phyloP scores from a whole-genome alignment of 2,888 invertebrate species.

The Megaustenia siamemsis region DNA sequence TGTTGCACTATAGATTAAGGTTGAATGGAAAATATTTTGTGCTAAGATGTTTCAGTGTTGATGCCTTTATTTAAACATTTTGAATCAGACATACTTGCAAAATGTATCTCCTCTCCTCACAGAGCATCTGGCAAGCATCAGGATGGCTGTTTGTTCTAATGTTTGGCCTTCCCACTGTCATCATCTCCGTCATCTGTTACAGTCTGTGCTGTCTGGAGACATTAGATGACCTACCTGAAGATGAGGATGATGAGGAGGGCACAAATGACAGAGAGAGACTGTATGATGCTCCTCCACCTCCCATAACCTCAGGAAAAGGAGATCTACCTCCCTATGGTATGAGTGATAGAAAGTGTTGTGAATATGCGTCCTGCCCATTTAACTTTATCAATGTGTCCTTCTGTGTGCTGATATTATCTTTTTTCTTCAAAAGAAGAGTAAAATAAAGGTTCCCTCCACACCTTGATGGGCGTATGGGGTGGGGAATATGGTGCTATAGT shows the following conservation, averaged over 20 bases:
- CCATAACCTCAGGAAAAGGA: conserved; percentile 17
- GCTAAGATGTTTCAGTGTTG: no score
- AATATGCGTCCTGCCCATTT: no score
- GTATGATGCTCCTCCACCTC: conserved; percentile 31
- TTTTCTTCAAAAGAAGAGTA: background rate
- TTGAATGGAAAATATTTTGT: no score
- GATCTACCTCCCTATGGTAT: conserved; percentile 46
- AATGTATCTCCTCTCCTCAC: conserved; percentile 44
- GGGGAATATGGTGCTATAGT: no score
- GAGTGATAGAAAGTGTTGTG: no score
- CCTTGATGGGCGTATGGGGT: no score
- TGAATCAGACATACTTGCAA: no score
- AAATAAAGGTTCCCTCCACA: no score
- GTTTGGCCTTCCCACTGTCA: conserved; percentile 95
- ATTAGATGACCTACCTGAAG: conserved; percentile 88
- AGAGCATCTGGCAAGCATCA: conserved; percentile 79
- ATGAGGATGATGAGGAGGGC: conserved; percentile 76
- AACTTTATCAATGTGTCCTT: no score
- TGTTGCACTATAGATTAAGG: no score
- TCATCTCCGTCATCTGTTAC: conserved; percentile 95
- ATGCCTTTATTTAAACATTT: no score
- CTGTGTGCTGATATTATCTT: no score
- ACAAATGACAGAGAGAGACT: conserved; percentile 33
- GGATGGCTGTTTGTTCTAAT: conserved; percentile 95
- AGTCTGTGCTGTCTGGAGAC: conserved; percentile 98